A percentile compares a stretch with the other conserved stretches of the same genome.
These are phyloP conservation scores for Nyctereutes procyonoides DNA, from an alignment of 2,113 vertebrate genomes.

Conservation along the genomic window DNA sequence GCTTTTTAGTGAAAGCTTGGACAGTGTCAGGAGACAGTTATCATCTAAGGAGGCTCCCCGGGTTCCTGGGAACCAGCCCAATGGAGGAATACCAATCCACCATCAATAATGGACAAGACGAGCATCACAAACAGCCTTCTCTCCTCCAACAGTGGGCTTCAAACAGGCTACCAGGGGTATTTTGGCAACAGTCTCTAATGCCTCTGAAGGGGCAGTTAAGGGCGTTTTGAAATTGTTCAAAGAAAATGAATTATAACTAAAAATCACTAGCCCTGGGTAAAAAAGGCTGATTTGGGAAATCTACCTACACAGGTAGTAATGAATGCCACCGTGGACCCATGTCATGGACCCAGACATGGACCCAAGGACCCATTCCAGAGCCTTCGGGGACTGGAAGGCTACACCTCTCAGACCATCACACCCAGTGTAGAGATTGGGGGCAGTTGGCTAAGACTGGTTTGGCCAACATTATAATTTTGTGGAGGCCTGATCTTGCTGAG, in stretches of 20 bases:
- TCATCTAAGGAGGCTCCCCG: neutral
- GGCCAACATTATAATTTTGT: no score
- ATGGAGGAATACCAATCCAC: rapidly evolving
- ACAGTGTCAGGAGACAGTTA: neutral
- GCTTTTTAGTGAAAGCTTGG: neutral
- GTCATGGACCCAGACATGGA: no score
- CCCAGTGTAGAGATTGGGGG: rapidly evolving
- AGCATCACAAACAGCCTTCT: neutral
- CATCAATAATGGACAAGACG: neutral
- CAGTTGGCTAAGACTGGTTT: neutral
- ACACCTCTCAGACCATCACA: neutral
- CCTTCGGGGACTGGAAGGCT: neutral
- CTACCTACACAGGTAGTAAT: no score
- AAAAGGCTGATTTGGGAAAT: neutral
- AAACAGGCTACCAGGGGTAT: neutral
- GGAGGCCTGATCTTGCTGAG: neutral
- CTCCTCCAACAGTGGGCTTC: neutral
- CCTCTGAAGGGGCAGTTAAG: neutral
- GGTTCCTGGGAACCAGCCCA: neutral
- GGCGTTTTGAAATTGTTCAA: neutral
- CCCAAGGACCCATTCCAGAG: no score
- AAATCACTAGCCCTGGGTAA: neutral
- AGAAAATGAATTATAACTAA: neutral
- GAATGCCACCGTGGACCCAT: no score
- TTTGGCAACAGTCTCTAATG: neutral